Base-by-base conservation (phyloP, 2,113 vertebrate genomes). In the Cryptomyrus ogoouensis region DNA sequence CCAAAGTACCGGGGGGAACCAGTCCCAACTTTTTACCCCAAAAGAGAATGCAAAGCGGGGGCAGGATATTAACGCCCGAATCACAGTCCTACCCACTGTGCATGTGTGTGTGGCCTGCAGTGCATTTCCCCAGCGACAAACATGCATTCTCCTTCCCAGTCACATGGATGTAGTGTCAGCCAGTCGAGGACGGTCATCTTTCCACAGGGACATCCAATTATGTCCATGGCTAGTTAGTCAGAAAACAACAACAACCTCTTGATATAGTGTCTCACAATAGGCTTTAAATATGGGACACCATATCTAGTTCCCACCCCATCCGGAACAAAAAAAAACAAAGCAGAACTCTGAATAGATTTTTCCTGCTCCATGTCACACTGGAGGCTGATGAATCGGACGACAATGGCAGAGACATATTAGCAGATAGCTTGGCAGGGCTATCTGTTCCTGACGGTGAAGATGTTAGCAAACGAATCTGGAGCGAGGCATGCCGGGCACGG, bases 341-440 rank as follows among this genome's bases (percentile, higher is more conserved):
- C n/a, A 35, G 12, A 10, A 13, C 3, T 31, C 49, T 50, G 47
- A 87, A 35, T 35, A 35, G n/a, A 87, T 52, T 17, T 49, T 24
- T n/a, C 49, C 27, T 15, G 47, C 47, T 31, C 31, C 27, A 12
- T 35, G 49, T 87, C 47, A 52, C 47, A 49, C 46, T 47, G 17
- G 47, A 53, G n/a, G n/a, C 47, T 5, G 10, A 87, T 52, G 27
- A 52, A 87, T 87, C 84, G 24, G 27, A 50, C 44, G 27, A 87
- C 85, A 87, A 87, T 87, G 85, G 47, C 49, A 24, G 21, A 52
- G 85, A 87, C 27, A 35, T n/a, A 87, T 87, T 53, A 87, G 47
- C n/a, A 53, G 50, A 87, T 35, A 87, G 27, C n/a, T 35, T 39
- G 13, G 27, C 46, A 50, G n/a, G 7, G n/a, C n/a, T 21, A 7